Base-by-base conservation (phyloP, 1,140 invertebrate species). In the Macrobrachium rosenbergii region DNA sequence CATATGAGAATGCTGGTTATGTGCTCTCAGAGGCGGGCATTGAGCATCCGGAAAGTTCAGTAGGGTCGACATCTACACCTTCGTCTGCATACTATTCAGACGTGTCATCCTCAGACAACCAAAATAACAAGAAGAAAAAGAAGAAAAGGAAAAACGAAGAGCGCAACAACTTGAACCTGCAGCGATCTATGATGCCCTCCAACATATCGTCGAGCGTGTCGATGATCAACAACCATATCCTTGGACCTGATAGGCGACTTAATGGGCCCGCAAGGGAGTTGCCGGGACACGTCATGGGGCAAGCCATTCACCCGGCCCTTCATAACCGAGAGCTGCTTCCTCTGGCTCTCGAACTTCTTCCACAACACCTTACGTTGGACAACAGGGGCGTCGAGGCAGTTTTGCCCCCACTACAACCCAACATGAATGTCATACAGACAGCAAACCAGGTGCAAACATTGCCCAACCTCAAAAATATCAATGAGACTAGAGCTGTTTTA, bases 11-110 rank as follows among this genome's bases (percentile, higher is more conserved):
- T 87, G 90, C 90, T 37, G 90, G 88, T 0, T 90, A 91, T 60
- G 89, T 89, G 77, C 82, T 90, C 17, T 89, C 89, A 2, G 90
- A 90, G 75, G 87, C 84, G 23, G 89, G 88, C 64, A 80, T 84
- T 8, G 88, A 89, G 83, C 81, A 82, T n/a, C 83, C 82, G 8
- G 89, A 87, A 58, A 89, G 88, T 69, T 80, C 89, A 17, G 80
- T 69, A 14, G 78, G 78, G 14, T 88, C 89, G 17, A 83, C 82
- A n/a, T 89, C 88, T 45, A 87, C 88, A 17, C 89, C 90, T 12
- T 90, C 90, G 17, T 90, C 89, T 28, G 90, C 90, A 5, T 91
- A 91, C 69, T 91, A 91, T 77, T 91, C 90, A 11, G 90, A 91
- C 78, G 67, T 90, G 7, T 88, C 80, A 28, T 83, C 86, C 85